Conservation (phyloP, 2,888 invertebrate genomes). For the Hofmannophila pseudospretella region DNA sequence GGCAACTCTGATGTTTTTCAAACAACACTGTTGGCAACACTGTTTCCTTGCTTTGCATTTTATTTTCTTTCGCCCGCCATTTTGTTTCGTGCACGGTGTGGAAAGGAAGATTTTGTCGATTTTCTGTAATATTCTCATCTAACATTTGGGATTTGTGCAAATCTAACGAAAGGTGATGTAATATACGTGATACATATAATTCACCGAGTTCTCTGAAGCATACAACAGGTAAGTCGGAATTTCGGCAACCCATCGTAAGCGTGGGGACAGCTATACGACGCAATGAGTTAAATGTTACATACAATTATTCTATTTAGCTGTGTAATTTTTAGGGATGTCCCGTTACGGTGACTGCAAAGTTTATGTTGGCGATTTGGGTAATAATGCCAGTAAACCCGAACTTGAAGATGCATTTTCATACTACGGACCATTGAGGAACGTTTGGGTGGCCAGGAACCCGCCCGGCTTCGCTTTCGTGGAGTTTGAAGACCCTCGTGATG, state of each 20-base stretch:
- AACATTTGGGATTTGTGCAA: too few relatives aligned
- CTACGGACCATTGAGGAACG: slow-evolving; percentile 94
- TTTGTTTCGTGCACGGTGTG: too few relatives aligned
- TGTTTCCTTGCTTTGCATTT: too few relatives aligned
- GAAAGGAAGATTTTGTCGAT: too few relatives aligned
- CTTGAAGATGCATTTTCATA: slow-evolving; percentile 95
- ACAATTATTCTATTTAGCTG: background rate
- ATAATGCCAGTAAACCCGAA: slow-evolving; percentile 94
- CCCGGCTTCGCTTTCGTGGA: slow-evolving; percentile 97
- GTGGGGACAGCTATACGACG: background rate
- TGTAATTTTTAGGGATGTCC: slow-evolving; percentile 74
- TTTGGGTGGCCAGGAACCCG: slow-evolving; percentile 98
- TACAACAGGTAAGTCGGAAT: background rate
- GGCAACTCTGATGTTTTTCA: too few relatives aligned
- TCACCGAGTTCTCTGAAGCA: too few relatives aligned
- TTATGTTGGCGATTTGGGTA: slow-evolving; percentile 96
- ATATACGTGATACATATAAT: too few relatives aligned
- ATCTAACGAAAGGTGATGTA: too few relatives aligned
- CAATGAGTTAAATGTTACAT: background rate
- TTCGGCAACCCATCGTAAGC: background rate
- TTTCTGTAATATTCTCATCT: too few relatives aligned
- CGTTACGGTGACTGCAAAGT: slow-evolving; percentile 94
- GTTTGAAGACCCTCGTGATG: slow-evolving; percentile 94
- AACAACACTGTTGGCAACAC: too few relatives aligned
- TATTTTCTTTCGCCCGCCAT: too few relatives aligned